Conservation (phyloP, 1,140 invertebrate genomes). For the Aleiodes sp. region DNA sequence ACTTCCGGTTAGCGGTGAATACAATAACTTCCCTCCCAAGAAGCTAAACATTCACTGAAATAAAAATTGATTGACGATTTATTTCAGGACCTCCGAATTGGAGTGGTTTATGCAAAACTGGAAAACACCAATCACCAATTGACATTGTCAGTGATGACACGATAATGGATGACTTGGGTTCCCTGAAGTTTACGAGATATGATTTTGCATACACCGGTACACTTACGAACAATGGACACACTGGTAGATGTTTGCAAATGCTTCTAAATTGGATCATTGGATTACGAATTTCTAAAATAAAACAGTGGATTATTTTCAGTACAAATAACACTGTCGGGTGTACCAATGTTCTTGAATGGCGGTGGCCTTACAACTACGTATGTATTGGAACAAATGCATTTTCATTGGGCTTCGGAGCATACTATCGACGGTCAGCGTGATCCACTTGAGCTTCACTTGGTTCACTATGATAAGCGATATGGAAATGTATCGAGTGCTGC, state of each 20-base stretch:
- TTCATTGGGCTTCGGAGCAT: constrained; percentile 85
- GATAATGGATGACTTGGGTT: constrained; percentile 43
- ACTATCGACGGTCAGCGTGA: constrained; percentile 70
- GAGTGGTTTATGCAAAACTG: constrained; percentile 43
- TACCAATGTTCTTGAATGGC: constrained; percentile 57
- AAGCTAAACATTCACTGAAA: background rate
- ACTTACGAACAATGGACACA: constrained; percentile 48
- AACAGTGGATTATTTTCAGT: constrained; percentile 43
- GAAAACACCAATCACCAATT: constrained; percentile 51
- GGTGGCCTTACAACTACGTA: constrained; percentile 69
- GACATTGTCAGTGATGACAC: constrained; percentile 42
- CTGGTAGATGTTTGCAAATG: constrained; percentile 39
- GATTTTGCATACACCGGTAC: constrained; percentile 39
- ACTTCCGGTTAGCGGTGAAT: background rate
- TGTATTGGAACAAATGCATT: constrained; percentile 75
- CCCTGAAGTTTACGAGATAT: constrained; percentile 47
- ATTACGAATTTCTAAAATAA: constrained; percentile 3
- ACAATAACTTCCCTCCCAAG: background rate
- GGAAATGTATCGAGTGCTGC: constrained; percentile 68
- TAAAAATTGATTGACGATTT: background rate
- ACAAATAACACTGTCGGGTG: constrained; percentile 49
- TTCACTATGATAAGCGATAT: constrained; percentile 73
- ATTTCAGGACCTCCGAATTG: constrained; percentile 45
- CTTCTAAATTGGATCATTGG: background rate
- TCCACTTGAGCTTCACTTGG: constrained; percentile 75